Base-by-base conservation (phyloP, 2,888 invertebrate genomes). In the Hypomecis punctinalis region DNA sequence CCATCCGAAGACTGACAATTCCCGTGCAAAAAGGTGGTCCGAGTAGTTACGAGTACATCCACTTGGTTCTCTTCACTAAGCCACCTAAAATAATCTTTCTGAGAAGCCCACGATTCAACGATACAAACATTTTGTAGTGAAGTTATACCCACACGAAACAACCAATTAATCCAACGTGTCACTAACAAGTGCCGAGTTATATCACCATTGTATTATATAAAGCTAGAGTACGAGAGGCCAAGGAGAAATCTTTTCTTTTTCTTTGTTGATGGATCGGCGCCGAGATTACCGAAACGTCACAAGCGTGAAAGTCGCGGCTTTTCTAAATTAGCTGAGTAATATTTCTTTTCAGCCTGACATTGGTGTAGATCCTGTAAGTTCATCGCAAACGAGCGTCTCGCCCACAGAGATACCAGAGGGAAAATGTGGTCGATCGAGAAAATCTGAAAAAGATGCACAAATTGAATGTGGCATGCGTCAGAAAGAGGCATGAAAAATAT, bases 211-310 rank as follows among this genome's bases (percentile, higher is more conserved):
- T 56, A 52, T 47, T 54, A 42, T 48, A 48, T 48, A 48, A 42
- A 54, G 23, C 37, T 48, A 35, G 6, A 43, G 33, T 33, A 35
- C 23, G 10, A 33, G 37, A n/a, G 52, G 39, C 36, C 8, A 45
- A 57, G 52, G 57, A 63, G 62, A 61, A 66, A 61, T 61, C 65
- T 66, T 61, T 59, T 39, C 59, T 49, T 52, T 23, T 64, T 60
- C 42, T 56, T 61, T 37, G 45, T 55, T 35, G 65, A 65, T 53
- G 61, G 53, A 66, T 61, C 46, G 55, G 56, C 51, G 37, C 11
- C 46, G 9, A 60, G 45, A 56, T 61, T 58, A 49, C 13, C 60
- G 48, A 35, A 13, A 56, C 47, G 55, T 56, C 55, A 52, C 36
- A 56, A 8, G 36, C 35, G 64, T 47, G 64, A 64, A 61, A 64